Evolutionary conservation across 2,888 invertebrate genomes (phyloP), one percentile per base, ranked within the genome.

Genomic region (Ectemnius continuus): DNA sequence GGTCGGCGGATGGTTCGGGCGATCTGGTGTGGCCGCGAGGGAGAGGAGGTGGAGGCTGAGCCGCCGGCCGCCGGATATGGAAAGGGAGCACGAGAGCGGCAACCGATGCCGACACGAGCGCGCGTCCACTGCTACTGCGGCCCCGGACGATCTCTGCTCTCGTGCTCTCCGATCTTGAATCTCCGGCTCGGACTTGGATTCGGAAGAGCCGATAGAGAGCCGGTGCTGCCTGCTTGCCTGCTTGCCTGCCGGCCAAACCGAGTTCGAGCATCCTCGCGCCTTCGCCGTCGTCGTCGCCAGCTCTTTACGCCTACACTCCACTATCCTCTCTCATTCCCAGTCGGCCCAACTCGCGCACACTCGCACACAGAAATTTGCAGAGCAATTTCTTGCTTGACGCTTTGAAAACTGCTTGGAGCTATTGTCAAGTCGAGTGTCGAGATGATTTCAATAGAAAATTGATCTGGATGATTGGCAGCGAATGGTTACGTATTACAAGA

Each of bases 111-210:
- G 85, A 87, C 84, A 85, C 87, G 85, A 81, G 82, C 87, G 84
- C 88, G 87, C 85, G 85, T 83, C 83, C 86, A 85, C 84, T 84
- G 85, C 88, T 86, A 88, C 89, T 88, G 86, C 80, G 73, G 74
- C 70, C 67, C 62, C 69, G 66, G 67, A 72, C 52, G 52, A 16
- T 16, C 16, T 16, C 23, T 23, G 23, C 23, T 23, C 23, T 23
- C 23, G 23, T 23, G 52, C 52, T 16, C 14, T 16, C n/a, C 52
- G 69, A 66, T 70, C 77, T 47, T 47, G 11, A 47, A 47, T 47
- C 47, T n/a, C n/a, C 47, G 11, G 47, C 47, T 52, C 52, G 52
- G 52, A 52, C 16, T 16, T 14, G n/a, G 0, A 52, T 16, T 52
- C 52, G 14, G 52, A 52, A 13, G 14, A 13, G 52, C 14, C 52